phyloP scores from a whole-genome alignment of 1,140 invertebrate species.

The Eubasilissa regina region DNA sequence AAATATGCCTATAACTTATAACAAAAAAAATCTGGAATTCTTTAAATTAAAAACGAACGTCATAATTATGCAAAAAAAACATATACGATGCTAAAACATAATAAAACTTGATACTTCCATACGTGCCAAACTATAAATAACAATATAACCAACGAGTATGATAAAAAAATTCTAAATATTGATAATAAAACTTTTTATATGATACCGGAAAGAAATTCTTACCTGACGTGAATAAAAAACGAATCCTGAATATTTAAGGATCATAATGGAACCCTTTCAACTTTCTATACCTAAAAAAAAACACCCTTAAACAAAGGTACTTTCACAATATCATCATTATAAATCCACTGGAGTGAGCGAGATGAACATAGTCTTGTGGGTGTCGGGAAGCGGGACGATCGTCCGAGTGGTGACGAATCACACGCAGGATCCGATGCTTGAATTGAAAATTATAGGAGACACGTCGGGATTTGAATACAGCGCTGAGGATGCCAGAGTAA shows the following conservation, averaged over 20 bases:
- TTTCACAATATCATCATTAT: neutral
- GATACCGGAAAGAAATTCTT: slow-evolving; percentile 7
- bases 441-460: neutral
- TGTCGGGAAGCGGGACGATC: too few species aligned
- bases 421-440: neutral
- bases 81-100: too few species aligned
- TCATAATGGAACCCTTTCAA: slow-evolving; percentile 3
- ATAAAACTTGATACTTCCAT: too few species aligned
- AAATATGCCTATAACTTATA: too few species aligned
- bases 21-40: too few species aligned
- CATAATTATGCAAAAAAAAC: too few species aligned
- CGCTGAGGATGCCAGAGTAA: neutral
- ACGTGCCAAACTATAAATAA: too few species aligned
- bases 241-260: neutral
- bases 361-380: neutral
- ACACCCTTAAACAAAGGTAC: neutral
- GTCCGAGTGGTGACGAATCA: slow-evolving; percentile 4
- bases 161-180: too few species aligned
- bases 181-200: too few species aligned
- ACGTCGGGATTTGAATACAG: neutral
- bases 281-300: slow-evolving; percentile 13
- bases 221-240: slow-evolving; percentile 13
- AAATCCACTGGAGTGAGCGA: neutral
- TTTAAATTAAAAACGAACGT: too few species aligned
- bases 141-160: too few species aligned